Evolutionary conservation across 2,888 invertebrate genomes (phyloP).

Genomic region (Rotaria macrura): DNA sequence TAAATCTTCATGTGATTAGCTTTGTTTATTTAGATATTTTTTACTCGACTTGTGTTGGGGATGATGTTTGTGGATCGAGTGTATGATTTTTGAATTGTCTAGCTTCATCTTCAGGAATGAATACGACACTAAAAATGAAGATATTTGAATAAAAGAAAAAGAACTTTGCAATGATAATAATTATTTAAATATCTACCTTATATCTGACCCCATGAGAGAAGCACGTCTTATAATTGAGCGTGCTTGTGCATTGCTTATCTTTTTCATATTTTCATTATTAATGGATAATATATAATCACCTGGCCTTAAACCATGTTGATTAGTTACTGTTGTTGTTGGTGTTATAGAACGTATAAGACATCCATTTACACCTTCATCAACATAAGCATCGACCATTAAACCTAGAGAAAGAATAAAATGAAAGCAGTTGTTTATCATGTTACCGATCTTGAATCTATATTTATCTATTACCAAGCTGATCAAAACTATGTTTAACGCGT

Average conservation of each 20-base stretch:
- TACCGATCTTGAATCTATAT: too few species aligned
- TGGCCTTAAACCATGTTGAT: constrained; percentile 20
- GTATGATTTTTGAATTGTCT: constrained; percentile 23
- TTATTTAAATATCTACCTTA: background rate
- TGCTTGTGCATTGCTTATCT: constrained; percentile 26
- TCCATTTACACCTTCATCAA: constrained; percentile 33
- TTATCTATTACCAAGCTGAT: constrained; percentile 23
- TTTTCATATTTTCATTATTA: constrained; percentile 33
- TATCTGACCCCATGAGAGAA: constrained; percentile 28
- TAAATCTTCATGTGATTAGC: too few species aligned
- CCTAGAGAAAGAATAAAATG: background rate
- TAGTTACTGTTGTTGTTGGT: constrained; percentile 17
- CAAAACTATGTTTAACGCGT: constrained; percentile 31
- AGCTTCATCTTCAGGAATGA: constrained; percentile 29
- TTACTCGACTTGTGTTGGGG: background rate
- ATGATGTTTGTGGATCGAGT: background rate
- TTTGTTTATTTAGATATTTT: background rate
- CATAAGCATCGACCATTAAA: constrained; percentile 20
- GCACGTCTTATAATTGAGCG: constrained; percentile 27
- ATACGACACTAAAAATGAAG: background rate
- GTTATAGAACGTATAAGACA: constrained; percentile 24
- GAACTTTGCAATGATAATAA: too few species aligned
- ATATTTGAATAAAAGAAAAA: background rate
- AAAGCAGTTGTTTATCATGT: too few species aligned
- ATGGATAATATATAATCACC: constrained; percentile 29